Base-by-base conservation (phyloP, 1,140 invertebrate species). In the Drosophila saltans region DNA sequence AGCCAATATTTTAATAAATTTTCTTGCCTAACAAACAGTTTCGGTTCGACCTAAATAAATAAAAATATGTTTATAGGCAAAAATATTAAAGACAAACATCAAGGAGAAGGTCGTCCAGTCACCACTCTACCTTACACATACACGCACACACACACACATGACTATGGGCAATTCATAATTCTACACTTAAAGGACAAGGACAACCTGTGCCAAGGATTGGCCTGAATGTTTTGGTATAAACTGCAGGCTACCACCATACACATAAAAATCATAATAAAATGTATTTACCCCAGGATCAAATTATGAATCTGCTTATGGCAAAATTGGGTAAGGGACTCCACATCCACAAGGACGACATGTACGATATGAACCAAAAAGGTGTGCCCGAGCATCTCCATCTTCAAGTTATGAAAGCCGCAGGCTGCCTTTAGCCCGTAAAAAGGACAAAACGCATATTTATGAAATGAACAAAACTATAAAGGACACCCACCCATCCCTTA, bases 221-320 rank as follows among this genome's bases (percentile, higher is more conserved):
- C 56, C 40, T 40, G 67, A 72, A 63, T 58, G 33, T 40, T 36
- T 55, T 60, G 40, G 52, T 71, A 71, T 80, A 80, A 80, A 81
- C 80, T 82, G 70, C 84, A 83, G 72, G 72, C 78, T 78, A 63
- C 69, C 80, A 16, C 78, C 78, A 80, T 65, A 73, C 59, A 68
- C 78, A 79, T 90, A 88, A 91, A 88, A 91, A 91, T 84, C 89
- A 83, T 91, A 91, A 91, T 91, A 91, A 91, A 91, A 91, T 91
- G 89, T 91, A 91, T 91, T 91, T 91, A 91, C 89, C 89, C 89
- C 81, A 74, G 84, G 89, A 91, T 91, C 89, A 91, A 91, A 91
- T 91, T 91, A 91, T 91, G 89, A 91, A 91, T 89, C 81, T 81
- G 80, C 84, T 80, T 80, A 81, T 75, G 82, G 81, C 60, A 66